Percentiles rank a stretch among this genome's conserved stretches.
phyloP scores from a whole-genome alignment of 2,888 invertebrate species.

The Eristalis intricaria region DNA sequence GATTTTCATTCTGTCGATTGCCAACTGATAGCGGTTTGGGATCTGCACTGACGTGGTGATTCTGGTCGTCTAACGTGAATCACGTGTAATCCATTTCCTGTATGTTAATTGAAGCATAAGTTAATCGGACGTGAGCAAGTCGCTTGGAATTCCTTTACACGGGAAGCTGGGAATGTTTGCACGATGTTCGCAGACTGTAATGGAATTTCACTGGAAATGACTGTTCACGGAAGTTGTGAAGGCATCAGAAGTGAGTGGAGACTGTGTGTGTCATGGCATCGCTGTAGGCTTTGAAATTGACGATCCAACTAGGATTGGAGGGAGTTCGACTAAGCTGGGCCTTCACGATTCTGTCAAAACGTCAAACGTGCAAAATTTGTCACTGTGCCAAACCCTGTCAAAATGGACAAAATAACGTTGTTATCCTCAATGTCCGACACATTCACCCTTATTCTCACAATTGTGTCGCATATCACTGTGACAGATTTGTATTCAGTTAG shows the following conservation, averaged over 20 bases:
- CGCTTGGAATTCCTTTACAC: neutral
- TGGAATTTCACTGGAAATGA: neutral
- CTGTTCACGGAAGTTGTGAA: neutral
- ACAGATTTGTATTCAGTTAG: too few species aligned
- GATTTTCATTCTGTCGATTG: neutral
- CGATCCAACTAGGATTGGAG: too few species aligned
- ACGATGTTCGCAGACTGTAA: neutral
- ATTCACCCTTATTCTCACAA: too few species aligned
- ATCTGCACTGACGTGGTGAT: neutral
- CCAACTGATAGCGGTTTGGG: neutral
- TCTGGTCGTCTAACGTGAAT: neutral
- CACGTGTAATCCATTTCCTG: slow-evolving; percentile 3
- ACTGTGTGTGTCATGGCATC: too few species aligned
- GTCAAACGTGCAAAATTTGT: too few species aligned
- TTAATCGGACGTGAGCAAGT: neutral
- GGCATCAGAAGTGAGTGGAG: neutral
- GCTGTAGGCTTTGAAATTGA: too few species aligned
- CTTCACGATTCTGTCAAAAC: too few species aligned
- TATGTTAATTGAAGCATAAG: neutral
- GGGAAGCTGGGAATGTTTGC: neutral
- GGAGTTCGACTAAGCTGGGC: too few species aligned
- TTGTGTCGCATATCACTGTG: too few species aligned
- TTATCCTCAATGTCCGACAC: too few species aligned
- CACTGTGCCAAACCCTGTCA: too few species aligned
- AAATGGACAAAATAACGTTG: too few species aligned